Evolutionary conservation across 2,888 invertebrate genomes (phyloP).

Genomic region (Callyntrura sp.): DNA sequence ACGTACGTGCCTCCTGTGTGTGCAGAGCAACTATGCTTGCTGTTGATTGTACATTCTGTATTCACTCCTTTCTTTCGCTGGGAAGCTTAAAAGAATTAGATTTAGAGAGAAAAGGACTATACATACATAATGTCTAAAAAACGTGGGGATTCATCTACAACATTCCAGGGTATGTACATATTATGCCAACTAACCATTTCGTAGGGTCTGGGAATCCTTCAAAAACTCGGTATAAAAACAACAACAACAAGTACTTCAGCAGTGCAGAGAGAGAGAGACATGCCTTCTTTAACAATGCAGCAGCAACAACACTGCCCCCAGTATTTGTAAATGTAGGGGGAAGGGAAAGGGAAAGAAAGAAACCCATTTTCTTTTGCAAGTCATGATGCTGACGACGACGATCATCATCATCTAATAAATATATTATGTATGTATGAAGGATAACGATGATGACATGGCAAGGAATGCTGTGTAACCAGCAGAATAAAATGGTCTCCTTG

Average conservation of each 20-base stretch:
- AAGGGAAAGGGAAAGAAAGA: slow-evolving; percentile 28
- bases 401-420: slow-evolving; percentile 60
- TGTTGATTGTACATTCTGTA: not conserved
- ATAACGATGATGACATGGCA: slow-evolving; percentile 29
- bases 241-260: slow-evolving; percentile 40
- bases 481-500: not conserved
- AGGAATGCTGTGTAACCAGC: not conserved
- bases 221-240: not conserved
- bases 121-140: not conserved
- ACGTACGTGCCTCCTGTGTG: not conserved
- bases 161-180: slow-evolving; percentile 21
- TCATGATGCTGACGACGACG: slow-evolving; percentile 46
- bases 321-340: slow-evolving; percentile 26
- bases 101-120: not conserved
- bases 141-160: slow-evolving; percentile 16
- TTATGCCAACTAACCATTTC: not conserved
- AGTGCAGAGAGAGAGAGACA: no score
- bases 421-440: slow-evolving; percentile 48
- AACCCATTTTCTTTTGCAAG: slow-evolving; percentile 26
- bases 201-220: slow-evolving; percentile 9
- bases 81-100: not conserved
- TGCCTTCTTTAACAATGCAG: not conserved
- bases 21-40: not conserved
- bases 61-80: slow-evolving; percentile 11
- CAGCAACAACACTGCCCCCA: not conserved